Base-by-base conservation (phyloP, 92 coral and sea anemone genomes). In the Paramuricea clavata region DNA sequence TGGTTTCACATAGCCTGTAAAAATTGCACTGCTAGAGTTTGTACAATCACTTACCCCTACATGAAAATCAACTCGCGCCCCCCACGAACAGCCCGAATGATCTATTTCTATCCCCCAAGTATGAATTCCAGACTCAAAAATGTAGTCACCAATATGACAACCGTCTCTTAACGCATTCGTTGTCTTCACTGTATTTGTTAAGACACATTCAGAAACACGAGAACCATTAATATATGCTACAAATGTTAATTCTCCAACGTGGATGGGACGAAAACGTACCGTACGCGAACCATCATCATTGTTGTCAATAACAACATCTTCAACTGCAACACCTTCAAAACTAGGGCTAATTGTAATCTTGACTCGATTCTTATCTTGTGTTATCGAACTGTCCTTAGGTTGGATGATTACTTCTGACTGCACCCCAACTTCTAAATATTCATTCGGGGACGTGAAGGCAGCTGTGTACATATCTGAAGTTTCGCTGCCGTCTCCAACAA, bases 271-370 rank as follows among this genome's bases (percentile, higher is more conserved):
- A 62, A 70, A 76, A 27, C 41, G 60, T 26, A 87, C 86, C 32
- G 25, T 50, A 61, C 82, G 72, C 36, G 83, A 61, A 3, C 87
- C 90, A 87, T 75, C 56, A 36, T 82, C 90, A 56, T 12, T 10
- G 67, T 81, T 71, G 44, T 3, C 83, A 36, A 35, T 26, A 7
- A 33, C 11, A 35, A 61, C 39, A 60, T 57, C 60, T 21, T 65
- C 27, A 65, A 50, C 26, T 11, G 85, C 64, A 47, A 72, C 72
- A 17, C 44, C 91, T 57, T 62, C 56, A 12, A 67, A 69, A 22
- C 87, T 33, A n/a, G 65, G 81, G 41, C 86, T 67, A 30, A 87
- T 56, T 8, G 30, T 10, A 11, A 59, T 33, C 76, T 65, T 60
- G 9, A 26, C 86, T 12, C 21, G 21, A 27, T 74, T 26, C 49